These are phyloP conservation scores for Pedetes capensis DNA, from an alignment of 2,113 vertebrate species.

Conservation along the genomic window DNA sequence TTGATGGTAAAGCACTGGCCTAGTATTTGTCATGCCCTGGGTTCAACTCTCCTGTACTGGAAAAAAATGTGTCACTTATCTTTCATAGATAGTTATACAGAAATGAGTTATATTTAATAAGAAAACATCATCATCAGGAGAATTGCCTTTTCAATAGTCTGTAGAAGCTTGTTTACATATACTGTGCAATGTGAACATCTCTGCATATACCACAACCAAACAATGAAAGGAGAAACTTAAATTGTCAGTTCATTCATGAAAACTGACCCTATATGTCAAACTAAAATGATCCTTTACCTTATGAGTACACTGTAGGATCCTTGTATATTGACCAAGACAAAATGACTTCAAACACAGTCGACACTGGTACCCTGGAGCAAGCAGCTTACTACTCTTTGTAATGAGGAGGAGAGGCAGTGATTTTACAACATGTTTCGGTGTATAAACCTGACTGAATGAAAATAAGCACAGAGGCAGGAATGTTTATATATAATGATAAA, in stretches of 20 bases:
- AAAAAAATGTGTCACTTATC: no score
- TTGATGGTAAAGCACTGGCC: no score
- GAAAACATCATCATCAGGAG: background rate
- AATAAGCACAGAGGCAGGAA: background rate
- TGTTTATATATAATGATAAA: background rate
- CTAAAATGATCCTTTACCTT: slow-evolving; percentile 78
- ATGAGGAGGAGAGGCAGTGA: slow-evolving; percentile 75
- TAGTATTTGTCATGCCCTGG: no score
- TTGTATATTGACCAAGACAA: slow-evolving; percentile 72
- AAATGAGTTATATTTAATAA: background rate
- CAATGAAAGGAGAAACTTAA: background rate
- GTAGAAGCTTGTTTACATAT: background rate
- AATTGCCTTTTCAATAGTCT: background rate
- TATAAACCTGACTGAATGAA: slow-evolving; percentile 58
- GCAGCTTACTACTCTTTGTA: slow-evolving; percentile 78
- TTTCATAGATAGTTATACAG: background rate
- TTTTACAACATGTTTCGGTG: slow-evolving; percentile 75
- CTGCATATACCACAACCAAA: background rate
- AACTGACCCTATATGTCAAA: background rate
- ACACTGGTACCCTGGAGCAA: slow-evolving; percentile 83
- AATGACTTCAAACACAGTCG: slow-evolving; percentile 86
- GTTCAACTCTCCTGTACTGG: no score
- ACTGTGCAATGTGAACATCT: background rate
- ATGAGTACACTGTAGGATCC: slow-evolving; percentile 84
- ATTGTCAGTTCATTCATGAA: background rate